Conservation (phyloP, 2,113 vertebrate genomes). For the Ptilonorhynchus violaceus region DNA sequence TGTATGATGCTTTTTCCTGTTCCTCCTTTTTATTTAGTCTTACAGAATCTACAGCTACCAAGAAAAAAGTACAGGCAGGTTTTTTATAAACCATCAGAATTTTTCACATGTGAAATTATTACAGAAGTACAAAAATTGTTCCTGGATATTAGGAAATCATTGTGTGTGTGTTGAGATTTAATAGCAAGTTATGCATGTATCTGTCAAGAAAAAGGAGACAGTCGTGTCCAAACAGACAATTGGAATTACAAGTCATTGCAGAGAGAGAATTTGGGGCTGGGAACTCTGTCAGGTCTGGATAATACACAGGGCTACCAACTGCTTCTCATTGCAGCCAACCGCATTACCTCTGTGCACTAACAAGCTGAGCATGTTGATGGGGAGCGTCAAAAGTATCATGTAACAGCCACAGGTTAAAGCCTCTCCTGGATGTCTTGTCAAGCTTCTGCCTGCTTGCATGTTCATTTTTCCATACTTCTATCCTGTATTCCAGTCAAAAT, state of each 20-base stretch:
- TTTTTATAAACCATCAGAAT: neutral
- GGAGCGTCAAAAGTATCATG: neutral
- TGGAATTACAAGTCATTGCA: neutral
- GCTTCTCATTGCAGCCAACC: neutral
- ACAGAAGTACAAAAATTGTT: neutral
- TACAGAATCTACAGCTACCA: neutral
- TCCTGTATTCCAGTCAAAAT: neutral
- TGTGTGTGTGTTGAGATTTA: neutral
- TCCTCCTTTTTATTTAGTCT: neutral
- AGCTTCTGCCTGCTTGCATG: neutral
- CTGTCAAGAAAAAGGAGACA: neutral
- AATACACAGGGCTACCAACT: neutral
- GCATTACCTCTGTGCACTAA: too few species aligned
- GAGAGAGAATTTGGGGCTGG: neutral
- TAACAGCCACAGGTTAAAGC: neutral
- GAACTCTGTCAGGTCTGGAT: neutral
- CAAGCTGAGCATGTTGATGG: fast-evolving
- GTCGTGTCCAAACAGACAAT: neutral
- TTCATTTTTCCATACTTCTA: neutral
- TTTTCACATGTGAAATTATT: neutral
- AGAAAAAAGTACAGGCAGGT: neutral
- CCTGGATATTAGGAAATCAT: neutral
- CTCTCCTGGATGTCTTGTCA: neutral
- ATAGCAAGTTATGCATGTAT: neutral
- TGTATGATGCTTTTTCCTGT: neutral